phyloP scores from a whole-genome alignment of 2,113 vertebrate species.

The Chaetops frenatus region DNA sequence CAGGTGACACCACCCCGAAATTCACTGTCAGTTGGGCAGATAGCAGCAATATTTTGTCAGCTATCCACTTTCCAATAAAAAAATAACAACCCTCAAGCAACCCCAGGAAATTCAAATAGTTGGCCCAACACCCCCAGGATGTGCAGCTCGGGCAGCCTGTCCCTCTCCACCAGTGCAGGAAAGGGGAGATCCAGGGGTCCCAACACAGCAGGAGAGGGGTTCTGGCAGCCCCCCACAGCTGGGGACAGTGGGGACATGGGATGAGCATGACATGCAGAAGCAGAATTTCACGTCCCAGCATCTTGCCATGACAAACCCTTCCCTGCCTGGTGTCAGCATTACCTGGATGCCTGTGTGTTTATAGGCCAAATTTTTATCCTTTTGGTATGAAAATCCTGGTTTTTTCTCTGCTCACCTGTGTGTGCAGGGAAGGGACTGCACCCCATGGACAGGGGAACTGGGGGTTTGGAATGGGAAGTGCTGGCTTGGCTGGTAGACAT shows the following conservation, averaged over 20 bases:
- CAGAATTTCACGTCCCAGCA: background rate
- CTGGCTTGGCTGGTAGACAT: background rate
- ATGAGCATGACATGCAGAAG: slow-evolving; percentile 21
- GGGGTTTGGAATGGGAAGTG: fast-evolving
- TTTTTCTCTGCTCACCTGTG: background rate
- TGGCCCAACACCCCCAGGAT: background rate
- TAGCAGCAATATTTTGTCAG: background rate
- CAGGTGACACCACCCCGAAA: background rate
- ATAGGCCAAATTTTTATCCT: background rate
- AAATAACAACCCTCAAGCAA: background rate
- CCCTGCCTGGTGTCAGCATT: background rate
- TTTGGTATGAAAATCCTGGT: background rate
- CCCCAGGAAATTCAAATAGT: background rate
- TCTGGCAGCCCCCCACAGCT: background rate
- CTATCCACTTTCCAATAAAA: background rate
- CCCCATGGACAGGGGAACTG: background rate
- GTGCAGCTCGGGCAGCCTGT: background rate
- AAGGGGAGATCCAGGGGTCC: background rate
- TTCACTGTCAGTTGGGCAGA: background rate
- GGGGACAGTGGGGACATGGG: background rate
- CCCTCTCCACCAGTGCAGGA: background rate
- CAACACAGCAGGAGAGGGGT: background rate
- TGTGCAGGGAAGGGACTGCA: background rate
- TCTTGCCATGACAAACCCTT: background rate
- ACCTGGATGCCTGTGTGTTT: background rate